Conservation (phyloP, 2,888 invertebrate species). For the Xestobium rufovillosum region DNA sequence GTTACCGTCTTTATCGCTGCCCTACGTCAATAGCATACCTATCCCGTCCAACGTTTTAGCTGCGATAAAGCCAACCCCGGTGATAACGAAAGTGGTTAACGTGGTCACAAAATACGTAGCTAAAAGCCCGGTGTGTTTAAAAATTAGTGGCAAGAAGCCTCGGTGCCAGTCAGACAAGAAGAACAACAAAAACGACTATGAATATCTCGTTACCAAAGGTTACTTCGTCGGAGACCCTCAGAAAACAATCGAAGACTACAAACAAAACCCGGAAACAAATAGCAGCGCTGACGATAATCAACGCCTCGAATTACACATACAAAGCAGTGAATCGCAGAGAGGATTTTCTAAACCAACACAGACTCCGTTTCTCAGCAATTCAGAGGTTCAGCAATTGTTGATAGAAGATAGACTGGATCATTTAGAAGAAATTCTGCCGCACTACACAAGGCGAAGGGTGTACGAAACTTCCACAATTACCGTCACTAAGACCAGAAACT, state of each 20-base stretch:
- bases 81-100: conserved; percentile 36
- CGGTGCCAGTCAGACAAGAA: conserved; percentile 24
- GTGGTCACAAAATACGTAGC: conserved; percentile 38
- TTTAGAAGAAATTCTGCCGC: conserved; percentile 38
- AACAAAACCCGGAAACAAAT: neutral
- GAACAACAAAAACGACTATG: conserved; percentile 23
- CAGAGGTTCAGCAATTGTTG: conserved; percentile 32
- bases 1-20: conserved; percentile 35
- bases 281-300: conserved; percentile 9
- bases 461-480: conserved; percentile 40
- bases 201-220: conserved; percentile 36
- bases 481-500: conserved; percentile 36
- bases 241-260: conserved; percentile 8
- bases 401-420: conserved; percentile 41
- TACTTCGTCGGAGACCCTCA: conserved; percentile 30
- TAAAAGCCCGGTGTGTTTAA: conserved; percentile 39
- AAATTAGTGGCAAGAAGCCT: conserved; percentile 31
- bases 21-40: conserved; percentile 17
- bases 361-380: conserved; percentile 29
- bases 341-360: conserved; percentile 18
- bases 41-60: conserved; percentile 17
- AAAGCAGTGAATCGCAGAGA: conserved; percentile 28
- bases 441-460: conserved; percentile 35
- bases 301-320: conserved; percentile 16
- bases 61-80: conserved; percentile 31